These are phyloP conservation scores for Leptopilina myrica DNA, from an alignment of 2,888 invertebrate species.

Conservation along the genomic window DNA sequence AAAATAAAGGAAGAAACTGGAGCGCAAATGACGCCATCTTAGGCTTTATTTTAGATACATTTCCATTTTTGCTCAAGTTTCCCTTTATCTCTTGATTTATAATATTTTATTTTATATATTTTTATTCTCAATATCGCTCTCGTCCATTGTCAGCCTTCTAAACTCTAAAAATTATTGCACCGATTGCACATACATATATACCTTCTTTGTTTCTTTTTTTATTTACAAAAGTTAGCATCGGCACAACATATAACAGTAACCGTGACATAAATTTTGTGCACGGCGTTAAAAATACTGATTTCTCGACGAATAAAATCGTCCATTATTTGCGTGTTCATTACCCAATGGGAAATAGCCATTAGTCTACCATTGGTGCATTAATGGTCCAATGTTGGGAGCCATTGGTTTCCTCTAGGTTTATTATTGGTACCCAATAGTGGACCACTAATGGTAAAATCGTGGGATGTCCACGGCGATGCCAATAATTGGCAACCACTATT, in stretches of 20 bases:
- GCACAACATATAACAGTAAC: constrained; percentile 38
- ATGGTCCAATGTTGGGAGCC: too few relatives aligned
- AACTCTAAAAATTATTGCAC: constrained; percentile 38
- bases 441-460: too few relatives aligned
- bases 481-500: too few relatives aligned
- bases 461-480: too few relatives aligned
- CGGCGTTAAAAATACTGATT: constrained; percentile 37
- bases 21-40: constrained; percentile 48
- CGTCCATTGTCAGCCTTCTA: constrained; percentile 35
- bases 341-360: too few relatives aligned
- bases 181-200: constrained; percentile 27
- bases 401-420: too few relatives aligned
- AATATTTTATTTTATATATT: not conserved
- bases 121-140: not conserved
- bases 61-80: constrained; percentile 43
- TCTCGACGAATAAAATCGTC: constrained; percentile 4
- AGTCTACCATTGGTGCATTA: too few relatives aligned
- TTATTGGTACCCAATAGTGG: too few relatives aligned
- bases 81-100: not conserved
- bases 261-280: constrained; percentile 13
- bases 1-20: constrained; percentile 56
- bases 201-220: constrained; percentile 10
- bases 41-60: constrained; percentile 40
- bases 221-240: constrained; percentile 40
- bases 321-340: not conserved